Percentiles rank a stretch among this genome's conserved stretches.
phyloP scores from a whole-genome alignment of 1,140 invertebrate species.

The Sweltsa coloradensis region DNA sequence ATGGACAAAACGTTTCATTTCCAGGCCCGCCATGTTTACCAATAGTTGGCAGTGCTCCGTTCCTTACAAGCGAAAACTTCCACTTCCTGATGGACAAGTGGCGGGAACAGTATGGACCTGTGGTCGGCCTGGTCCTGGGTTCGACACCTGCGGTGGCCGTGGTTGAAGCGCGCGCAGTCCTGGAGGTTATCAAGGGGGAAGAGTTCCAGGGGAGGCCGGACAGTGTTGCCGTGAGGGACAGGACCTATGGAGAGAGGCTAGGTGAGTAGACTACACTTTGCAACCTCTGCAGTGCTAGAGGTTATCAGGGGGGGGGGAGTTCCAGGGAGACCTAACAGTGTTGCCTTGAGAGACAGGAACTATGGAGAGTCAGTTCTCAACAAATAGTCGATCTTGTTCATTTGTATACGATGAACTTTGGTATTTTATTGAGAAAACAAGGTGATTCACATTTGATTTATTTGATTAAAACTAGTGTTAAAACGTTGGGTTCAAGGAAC shows the following conservation, averaged over 20 bases:
- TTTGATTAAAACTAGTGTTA: too few relatives aligned
- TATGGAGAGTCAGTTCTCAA: too few relatives aligned
- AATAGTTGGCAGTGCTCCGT: constrained; percentile 27
- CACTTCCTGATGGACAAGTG: constrained; percentile 22
- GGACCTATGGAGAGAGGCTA: constrained; percentile 46
- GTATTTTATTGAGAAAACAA: too few relatives aligned
- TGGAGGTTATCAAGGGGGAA: constrained; percentile 24
- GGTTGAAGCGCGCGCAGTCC: constrained; percentile 25
- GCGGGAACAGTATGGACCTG: constrained; percentile 26
- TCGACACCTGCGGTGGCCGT: constrained; percentile 25
- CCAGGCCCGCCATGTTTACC: constrained; percentile 28
- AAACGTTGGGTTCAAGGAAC: too few relatives aligned
- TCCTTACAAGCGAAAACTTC: constrained; percentile 25
- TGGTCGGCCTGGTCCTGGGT: constrained; percentile 26
- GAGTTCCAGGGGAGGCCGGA: constrained; percentile 31
- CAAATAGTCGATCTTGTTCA: too few relatives aligned
- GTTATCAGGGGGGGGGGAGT: too few relatives aligned
- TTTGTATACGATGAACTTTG: too few relatives aligned
- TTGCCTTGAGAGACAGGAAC: background rate
- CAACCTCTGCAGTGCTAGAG: background rate
- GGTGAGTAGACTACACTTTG: constrained; percentile 34
- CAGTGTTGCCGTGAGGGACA: constrained; percentile 39
- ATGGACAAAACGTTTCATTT: too few relatives aligned
- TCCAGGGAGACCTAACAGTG: background rate
- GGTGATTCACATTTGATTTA: too few relatives aligned